Evolutionary conservation across 1,140 invertebrate species (phyloP), one percentile per base, ranked within the genome.

Genomic region (Hypsibius dujardini): DNA sequence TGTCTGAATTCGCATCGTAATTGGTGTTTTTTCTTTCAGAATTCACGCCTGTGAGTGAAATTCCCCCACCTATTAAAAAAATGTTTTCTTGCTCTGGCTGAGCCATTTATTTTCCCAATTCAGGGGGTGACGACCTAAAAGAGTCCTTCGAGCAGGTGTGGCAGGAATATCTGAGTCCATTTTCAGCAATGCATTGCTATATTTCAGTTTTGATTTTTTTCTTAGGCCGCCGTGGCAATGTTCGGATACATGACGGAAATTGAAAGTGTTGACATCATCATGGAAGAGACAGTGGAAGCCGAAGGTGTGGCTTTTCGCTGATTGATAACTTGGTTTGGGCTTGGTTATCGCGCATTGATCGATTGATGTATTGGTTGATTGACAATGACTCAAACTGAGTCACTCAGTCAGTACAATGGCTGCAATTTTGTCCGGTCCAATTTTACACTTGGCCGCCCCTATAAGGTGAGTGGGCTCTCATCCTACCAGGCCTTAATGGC

Each of bases 181-280:
- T 69, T 69, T 69, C 7, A 45, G 40, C 46, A 12, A 69, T 69
- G 40, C 46, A 45, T 69, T 47, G 7, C 7, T 69, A 12, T 45
- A 28, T 69, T 7, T 69, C 70, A n/a, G 7, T 70, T 70, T 62
- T 50, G 40, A 3, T 70, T 14, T 70, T 14, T 71, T 59, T 72
- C 75, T 3, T 74, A 81, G 76, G 90, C 89, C 77, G 92, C 88
- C 1, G 86, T 92, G 75, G 88, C 90, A 0, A 96, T 98, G 93
- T 98, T 92, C 82, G 90, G 85, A 2, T 98, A 97, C 78, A 97
- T 96, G 89, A 96, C 94, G 15, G 92, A 96, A 75, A 82, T 95
- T 72, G 84, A 88, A 1, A 86, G 84, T 72, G 90, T 97, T 1
- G 86, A 93, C 75, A 88, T 93, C 72, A 83, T 83, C 74, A 82